Evolutionary conservation across 2,113 vertebrate genomes (phyloP), one percentile per base, ranked within the genome.

Genomic region (Mesoclemmys tuberculata): DNA sequence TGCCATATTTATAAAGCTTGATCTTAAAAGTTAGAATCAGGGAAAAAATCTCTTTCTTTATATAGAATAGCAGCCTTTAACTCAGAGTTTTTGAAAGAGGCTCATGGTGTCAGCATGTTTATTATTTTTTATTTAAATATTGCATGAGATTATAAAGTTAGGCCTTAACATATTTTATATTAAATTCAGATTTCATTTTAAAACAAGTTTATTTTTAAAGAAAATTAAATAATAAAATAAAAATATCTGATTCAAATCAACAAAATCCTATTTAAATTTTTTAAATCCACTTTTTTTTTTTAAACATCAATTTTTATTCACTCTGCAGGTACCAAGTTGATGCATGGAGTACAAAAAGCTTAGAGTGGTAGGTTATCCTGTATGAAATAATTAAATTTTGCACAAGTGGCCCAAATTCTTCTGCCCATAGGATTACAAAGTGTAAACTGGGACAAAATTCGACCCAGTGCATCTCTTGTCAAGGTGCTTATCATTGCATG

Each of bases 401-500:
- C n/a, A 55, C 14, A 83, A 31, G 54, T 78, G 21, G 24, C 64
- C 11, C 44, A 24, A 87, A 58, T 31, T n/a, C 41, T 38, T 87
- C 79, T 22, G 14, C 13, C 3, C 46, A 2, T 22, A 35, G n/a
- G 35, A 14, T 13, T 38, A 64, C 5, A 82, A 5, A 86, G 10
- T 8, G 5, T 26, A 85, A 85, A 77, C 48, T 6, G 9, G 38
- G 13, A 35, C 61, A 68, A n/a, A n/a, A n/a, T 68, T 68, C n/a
- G 35, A 68, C 4, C 35, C 6, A 8, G 8, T 1, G 0, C 24
- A 29, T 35, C 16, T 84, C 82, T 49, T 24, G 8, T 3, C 24
- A 38, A 88, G 5, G 22, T 5, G 84, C 84, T 88, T 84, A 80
- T 12, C 80, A n/a, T 41, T 22, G 27, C 19, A 29, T 22, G 64